These are phyloP conservation scores for Phymastichus coffea DNA, from an alignment of 1,140 invertebrate species.

Conservation along the genomic window DNA sequence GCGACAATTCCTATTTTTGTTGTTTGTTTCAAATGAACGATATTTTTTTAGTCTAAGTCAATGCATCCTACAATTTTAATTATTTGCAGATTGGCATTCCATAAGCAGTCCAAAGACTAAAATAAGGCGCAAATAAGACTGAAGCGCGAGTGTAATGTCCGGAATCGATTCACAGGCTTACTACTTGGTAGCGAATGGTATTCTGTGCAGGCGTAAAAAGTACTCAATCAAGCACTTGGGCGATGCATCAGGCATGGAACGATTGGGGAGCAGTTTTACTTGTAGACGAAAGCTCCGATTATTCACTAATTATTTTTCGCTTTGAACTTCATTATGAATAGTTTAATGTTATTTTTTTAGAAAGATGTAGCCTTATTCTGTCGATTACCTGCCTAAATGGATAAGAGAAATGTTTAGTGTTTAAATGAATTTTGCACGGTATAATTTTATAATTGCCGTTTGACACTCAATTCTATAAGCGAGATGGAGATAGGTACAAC, in stretches of 20 bases:
- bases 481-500: constrained; percentile 2
- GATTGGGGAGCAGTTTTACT: constrained; percentile 75
- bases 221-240: no score
- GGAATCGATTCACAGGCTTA: constrained; percentile 51
- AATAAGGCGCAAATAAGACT: constrained; percentile 67
- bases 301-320: neutral
- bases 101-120: constrained; percentile 68
- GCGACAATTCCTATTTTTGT: no score
- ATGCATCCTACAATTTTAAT: no score
- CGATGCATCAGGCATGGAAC: constrained; percentile 69
- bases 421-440: neutral
- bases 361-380: constrained; percentile 9
- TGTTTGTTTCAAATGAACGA: no score
- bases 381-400: constrained; percentile 46
- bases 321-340: no score
- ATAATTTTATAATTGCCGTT: neutral
- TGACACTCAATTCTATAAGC: neutral
- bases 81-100: constrained; percentile 72
- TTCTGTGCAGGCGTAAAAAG: constrained; percentile 71
- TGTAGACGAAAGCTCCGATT: constrained; percentile 65
- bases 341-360: no score
- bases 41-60: no score
- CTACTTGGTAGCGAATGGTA: constrained; percentile 74
- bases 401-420: constrained; percentile 40
- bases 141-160: constrained; percentile 72